A percentile compares a stretch with the other conserved stretches of the same genome.
Evolutionary conservation across 2,113 vertebrate species (phyloP).

Genomic region (Alligator mississippiensis): DNA sequence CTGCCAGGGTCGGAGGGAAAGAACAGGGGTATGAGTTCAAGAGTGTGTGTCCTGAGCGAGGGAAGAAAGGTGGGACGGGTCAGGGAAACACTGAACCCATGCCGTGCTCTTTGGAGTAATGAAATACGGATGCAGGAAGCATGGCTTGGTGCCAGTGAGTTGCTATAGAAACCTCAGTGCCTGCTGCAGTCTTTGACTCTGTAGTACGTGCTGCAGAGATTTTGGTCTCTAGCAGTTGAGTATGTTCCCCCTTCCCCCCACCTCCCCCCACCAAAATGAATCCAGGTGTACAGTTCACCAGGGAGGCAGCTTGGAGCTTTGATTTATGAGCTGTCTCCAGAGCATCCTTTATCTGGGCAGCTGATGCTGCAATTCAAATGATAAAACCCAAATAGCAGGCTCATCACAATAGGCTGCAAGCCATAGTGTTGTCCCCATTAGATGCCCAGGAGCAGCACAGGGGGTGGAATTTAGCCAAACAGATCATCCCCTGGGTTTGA

Average conservation of each 20-base stretch:
- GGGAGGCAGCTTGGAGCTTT: accelerated
- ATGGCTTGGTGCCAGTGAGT: not conserved
- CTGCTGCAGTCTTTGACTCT: not conserved
- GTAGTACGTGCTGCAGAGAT: not conserved
- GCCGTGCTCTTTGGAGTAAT: not conserved
- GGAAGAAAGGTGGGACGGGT: too few species aligned
- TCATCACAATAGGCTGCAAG: not conserved
- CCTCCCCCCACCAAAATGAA: too few species aligned
- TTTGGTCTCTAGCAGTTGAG: not conserved
- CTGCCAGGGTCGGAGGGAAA: not conserved
- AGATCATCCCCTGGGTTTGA: not conserved
- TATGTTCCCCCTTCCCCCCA: not conserved
- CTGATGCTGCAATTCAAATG: not conserved
- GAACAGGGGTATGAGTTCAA: not conserved
- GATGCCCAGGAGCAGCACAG: not conserved
- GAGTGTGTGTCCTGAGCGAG: too few species aligned
- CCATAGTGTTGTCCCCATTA: not conserved
- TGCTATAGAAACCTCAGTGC: not conserved
- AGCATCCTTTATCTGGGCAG: not conserved
- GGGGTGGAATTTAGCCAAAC: not conserved
- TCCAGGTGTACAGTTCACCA: not conserved
- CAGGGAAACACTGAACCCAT: accelerated
- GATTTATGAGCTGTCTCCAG: not conserved
- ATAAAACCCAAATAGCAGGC: accelerated
- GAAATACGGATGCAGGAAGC: not conserved